phyloP scores from a whole-genome alignment of 30 jellyfish, hydroid and myxozoan genomes.

The Cassiopea andromeda region DNA sequence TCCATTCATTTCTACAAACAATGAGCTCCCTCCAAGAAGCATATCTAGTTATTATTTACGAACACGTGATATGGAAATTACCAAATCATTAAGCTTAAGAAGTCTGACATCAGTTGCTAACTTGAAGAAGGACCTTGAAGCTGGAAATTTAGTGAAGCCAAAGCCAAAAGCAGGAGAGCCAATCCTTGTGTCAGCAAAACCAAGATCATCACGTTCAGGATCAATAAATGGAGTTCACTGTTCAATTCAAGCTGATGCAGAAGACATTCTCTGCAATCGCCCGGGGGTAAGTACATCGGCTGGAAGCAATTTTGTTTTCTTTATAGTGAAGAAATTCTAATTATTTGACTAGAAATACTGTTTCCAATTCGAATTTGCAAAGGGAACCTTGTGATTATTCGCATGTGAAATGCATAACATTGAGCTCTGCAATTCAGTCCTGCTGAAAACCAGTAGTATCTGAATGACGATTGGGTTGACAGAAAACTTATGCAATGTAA shows the following conservation, averaged over 20 bases:
- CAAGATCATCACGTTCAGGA: slow-evolving; percentile 59
- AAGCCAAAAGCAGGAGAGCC: slow-evolving; percentile 83
- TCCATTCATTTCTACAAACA: slow-evolving; percentile 17
- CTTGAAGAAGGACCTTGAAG: slow-evolving; percentile 12
- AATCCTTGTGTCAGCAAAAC: slow-evolving; percentile 79
- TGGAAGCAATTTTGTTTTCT: too few species aligned
- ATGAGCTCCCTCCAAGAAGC: not conserved
- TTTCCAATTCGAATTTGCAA: too few species aligned
- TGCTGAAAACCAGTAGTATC: too few species aligned
- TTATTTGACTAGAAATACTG: too few species aligned
- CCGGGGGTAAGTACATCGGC: too few species aligned
- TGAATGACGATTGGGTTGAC: too few species aligned
- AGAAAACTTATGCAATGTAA: too few species aligned
- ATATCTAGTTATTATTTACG: slow-evolving; percentile 1
- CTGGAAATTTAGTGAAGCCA: slow-evolving; percentile 29
- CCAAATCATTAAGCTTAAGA: slow-evolving; percentile 24
- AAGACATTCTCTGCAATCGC: too few species aligned
- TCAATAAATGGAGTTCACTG: slow-evolving; percentile 30
- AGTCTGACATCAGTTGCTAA: slow-evolving; percentile 33
- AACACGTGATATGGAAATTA: slow-evolving; percentile 28
- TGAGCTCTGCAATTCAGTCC: too few species aligned
- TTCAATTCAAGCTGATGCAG: slow-evolving; percentile 22
- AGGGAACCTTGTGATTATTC: too few species aligned
- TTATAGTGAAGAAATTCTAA: too few species aligned
- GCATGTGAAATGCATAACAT: too few species aligned